Evolutionary conservation across 2,888 invertebrate genomes (phyloP).

Genomic region (Sminthurinus aureus): DNA sequence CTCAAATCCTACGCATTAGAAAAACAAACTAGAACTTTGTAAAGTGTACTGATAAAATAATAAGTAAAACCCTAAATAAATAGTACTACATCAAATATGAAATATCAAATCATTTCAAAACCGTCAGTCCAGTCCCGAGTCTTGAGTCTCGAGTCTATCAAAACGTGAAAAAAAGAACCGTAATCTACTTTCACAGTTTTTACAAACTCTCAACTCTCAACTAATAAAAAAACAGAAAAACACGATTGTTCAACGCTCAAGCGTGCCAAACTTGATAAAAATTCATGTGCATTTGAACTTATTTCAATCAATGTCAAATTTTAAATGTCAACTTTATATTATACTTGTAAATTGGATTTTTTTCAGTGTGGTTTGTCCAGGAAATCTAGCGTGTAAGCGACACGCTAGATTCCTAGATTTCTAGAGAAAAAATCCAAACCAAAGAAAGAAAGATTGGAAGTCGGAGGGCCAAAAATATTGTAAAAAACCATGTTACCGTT

Average conservation of each 20-base stretch:
- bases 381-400: neutral
- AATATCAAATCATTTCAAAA: conserved; percentile 6
- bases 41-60: too few species aligned
- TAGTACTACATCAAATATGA: neutral
- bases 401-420: neutral
- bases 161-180: neutral
- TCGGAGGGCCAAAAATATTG: neutral
- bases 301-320: conserved; percentile 50
- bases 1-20: too few species aligned
- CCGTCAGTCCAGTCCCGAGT: conserved; percentile 23
- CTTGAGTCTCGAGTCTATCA: too few species aligned
- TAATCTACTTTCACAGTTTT: neutral
- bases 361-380: too few species aligned
- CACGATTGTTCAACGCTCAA: neutral
- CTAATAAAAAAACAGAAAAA: neutral
- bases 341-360: conserved; percentile 32
- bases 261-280: conserved; percentile 29
- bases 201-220: neutral
- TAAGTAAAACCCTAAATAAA: too few species aligned
- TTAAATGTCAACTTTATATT: too few species aligned
- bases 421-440: neutral
- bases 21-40: too few species aligned
- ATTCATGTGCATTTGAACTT: conserved; percentile 45
- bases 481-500: neutral
- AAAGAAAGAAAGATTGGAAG: neutral